Evolutionary conservation across 1,140 invertebrate species (phyloP).

Genomic region (Arion vulgaris): DNA sequence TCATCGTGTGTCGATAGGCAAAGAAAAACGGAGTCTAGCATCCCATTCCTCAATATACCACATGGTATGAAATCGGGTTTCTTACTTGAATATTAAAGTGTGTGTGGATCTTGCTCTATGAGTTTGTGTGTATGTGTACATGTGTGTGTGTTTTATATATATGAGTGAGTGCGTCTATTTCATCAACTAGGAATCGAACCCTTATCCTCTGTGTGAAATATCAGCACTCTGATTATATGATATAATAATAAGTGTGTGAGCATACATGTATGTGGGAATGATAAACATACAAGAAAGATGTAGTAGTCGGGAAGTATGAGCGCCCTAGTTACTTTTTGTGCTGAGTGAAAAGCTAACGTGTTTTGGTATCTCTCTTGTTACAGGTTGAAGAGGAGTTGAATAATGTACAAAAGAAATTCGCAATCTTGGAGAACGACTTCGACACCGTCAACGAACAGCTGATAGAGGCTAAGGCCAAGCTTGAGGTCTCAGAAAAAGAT

Average conservation of each 20-base stretch:
- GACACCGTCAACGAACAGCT: conserved; percentile 97
- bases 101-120: too few species aligned
- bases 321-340: too few species aligned
- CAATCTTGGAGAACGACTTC: conserved; percentile 98
- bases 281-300: not conserved
- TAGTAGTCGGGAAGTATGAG: not conserved
- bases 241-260: not conserved
- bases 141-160: too few species aligned
- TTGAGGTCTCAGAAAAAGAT: conserved; percentile 80
- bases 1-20: too few species aligned
- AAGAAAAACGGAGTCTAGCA: too few species aligned
- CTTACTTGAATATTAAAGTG: too few species aligned
- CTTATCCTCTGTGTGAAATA: too few species aligned
- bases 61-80: too few species aligned
- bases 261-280: not conserved
- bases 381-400: conserved; percentile 97
- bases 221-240: not conserved
- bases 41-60: too few species aligned
- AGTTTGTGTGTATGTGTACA: too few species aligned
- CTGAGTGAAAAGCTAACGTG: not conserved
- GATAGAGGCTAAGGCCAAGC: conserved; percentile 92
- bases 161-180: too few species aligned
- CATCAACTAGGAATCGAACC: too few species aligned
- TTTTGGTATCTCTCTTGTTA: not conserved
- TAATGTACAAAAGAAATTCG: conserved; percentile 98